Base-by-base conservation (phyloP, 2,888 invertebrate genomes). In the Ligdia adustata region DNA sequence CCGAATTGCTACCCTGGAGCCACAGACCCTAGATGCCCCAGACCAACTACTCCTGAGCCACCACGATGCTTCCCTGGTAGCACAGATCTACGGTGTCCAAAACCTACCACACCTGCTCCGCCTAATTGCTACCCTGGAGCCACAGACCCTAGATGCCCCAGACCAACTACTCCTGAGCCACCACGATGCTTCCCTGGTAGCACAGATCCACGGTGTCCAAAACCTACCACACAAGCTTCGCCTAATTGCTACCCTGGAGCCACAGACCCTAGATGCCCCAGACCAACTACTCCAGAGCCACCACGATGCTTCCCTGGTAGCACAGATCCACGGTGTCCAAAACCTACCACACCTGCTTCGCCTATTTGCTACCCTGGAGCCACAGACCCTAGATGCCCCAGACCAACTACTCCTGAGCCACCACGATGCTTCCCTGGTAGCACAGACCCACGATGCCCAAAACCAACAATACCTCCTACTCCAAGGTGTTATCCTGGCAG, bases 1-100 rank as follows among this genome's bases (percentile, higher is more conserved):
- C 69, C 68, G 3, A 58, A 56, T 4, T 79, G 79, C 34, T 77
- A 69, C 42, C 77, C 79, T 1, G 79, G 80, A 1, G 65, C 69
- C n/a, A 61, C 53, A 28, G 59, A 62, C 11, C 38, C 60, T 2
- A 16, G 60, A 3, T 70, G 75, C n/a, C 68, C 60, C 5, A 50
- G 33, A 32, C 64, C 74, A 0, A 67, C 64, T 5, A 61, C 64
- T 0, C 57, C 60, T 1, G 52, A 59, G 0, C 49, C 55, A 11
- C 69, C 64, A 2, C 55, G 40, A 69, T 67, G 65, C 49, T 64
- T 52, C 41, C 62, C 63, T 0, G 60, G 61, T 20, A 34, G 11
- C 2, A 48, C 50, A n/a, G 66, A 64, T 13, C 51, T 56, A 2
- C 56, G 43, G 22, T 64, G 22, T 7, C 22, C 22, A 7, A 4